Evolutionary conservation across 2,888 invertebrate genomes (phyloP), one percentile per base, ranked within the genome.

Genomic region (Drosophila hamatofila): DNA sequence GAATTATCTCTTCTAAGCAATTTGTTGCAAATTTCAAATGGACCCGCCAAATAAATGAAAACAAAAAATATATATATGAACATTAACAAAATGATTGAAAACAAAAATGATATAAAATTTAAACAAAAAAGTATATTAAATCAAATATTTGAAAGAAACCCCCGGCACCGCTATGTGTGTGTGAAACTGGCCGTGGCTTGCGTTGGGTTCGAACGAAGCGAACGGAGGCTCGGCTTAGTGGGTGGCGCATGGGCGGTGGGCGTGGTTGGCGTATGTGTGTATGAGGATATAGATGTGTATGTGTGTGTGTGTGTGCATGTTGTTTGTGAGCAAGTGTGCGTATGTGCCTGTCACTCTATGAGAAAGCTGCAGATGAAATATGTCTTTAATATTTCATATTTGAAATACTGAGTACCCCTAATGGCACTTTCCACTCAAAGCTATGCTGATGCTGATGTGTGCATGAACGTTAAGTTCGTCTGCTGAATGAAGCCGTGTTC

Each of bases 141-240:
- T 46, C n/a, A 78, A 57, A 58, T 30, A 46, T 48, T 25, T 49
- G 25, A 48, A 25, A 27, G 46, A 58, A 59, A 63, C 69, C 78
- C 86, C 80, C 83, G 78, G 80, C 88, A 82, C 82, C 88, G 80
- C 68, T 70, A 70, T 82, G 82, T 83, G 72, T 83, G 89, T 84
- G 84, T 89, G 89, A 84, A 86, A 87, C 82, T 83, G 84, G 89
- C 89, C 81, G 89, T 85, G 88, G 88, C 85, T 87, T 87, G 82
- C 81, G 74, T 83, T 83, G 79, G 81, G 68, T 82, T 82, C 78
- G 88, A 83, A 85, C 88, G 86, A 87, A 88, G 84, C 88, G 89
- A 88, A 84, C 87, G 88, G 88, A 86, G 84, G 81, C 84, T 78
- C 70, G 79, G 74, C 69, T 69, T 80, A 65, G 68, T 84, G 79